Conservation (phyloP, 2,888 invertebrate species). For the Hesperia comma region DNA sequence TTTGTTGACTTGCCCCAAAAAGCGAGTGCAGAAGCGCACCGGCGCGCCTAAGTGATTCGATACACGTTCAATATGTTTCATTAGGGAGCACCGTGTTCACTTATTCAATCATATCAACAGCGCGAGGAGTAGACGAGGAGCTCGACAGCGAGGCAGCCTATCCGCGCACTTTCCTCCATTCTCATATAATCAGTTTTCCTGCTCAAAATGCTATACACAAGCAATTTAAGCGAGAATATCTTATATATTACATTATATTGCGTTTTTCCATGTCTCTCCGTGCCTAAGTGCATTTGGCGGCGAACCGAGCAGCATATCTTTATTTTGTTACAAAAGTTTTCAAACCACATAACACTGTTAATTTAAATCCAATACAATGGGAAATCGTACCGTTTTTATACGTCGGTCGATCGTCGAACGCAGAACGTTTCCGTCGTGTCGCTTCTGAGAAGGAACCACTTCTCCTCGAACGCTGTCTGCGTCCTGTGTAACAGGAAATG, state of each 20-base stretch:
- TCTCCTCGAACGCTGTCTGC: conserved; percentile 70
- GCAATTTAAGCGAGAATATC: conserved; percentile 59
- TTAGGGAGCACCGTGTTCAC: conserved; percentile 75
- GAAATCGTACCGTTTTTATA: conserved; percentile 56
- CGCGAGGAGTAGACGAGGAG: conserved; percentile 60
- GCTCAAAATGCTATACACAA: conserved; percentile 55
- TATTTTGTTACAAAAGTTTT: conserved; percentile 1
- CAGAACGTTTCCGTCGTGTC: conserved; percentile 55
- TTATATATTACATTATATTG: conserved; percentile 51
- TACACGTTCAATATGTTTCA: conserved; percentile 84
- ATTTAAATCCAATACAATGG: conserved; percentile 46
- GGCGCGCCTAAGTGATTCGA: conserved; percentile 80
- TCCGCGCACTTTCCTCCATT: conserved; percentile 66
- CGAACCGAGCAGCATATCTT: background rate
- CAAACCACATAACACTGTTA: conserved; percentile 24
- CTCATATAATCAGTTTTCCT: conserved; percentile 76
- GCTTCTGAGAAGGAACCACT: conserved; percentile 57
- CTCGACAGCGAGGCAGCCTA: conserved; percentile 55
- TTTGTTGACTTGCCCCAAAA: conserved; percentile 73
- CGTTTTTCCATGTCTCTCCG: conserved; percentile 14
- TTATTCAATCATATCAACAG: conserved; percentile 80
- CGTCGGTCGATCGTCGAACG: conserved; percentile 52
- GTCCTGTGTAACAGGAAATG: conserved; percentile 81
- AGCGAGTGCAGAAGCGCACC: conserved; percentile 77
- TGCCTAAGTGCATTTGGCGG: conserved; percentile 20